Conservation (phyloP, 2,888 invertebrate genomes). For the Notocelia uddmanniana region DNA sequence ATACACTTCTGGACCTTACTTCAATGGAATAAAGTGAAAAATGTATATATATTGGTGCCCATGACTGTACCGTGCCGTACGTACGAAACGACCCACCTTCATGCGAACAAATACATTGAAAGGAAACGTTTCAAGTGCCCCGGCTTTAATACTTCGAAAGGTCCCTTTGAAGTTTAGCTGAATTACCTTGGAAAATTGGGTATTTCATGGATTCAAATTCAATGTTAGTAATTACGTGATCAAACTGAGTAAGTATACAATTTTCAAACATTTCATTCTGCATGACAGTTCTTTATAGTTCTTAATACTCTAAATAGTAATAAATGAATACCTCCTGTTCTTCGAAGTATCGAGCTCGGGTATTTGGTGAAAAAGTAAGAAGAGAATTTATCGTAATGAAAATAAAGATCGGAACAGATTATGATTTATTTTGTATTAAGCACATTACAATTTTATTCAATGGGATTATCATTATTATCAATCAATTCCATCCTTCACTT, state of each 20-base stretch:
- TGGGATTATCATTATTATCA: too few relatives aligned
- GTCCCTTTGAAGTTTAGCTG: background rate
- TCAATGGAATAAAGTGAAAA: too few relatives aligned
- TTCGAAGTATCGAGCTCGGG: background rate
- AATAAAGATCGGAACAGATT: background rate
- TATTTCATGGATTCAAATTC: background rate
- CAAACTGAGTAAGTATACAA: background rate
- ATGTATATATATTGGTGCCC: too few relatives aligned
- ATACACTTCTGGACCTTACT: too few relatives aligned
- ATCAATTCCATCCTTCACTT: too few relatives aligned
- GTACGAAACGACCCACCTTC: conserved; percentile 3
- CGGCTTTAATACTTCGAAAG: background rate
- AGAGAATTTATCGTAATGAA: background rate
- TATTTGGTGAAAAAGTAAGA: background rate
- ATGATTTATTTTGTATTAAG: too few relatives aligned
- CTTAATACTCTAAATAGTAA: too few relatives aligned
- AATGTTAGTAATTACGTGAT: background rate
- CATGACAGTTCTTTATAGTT: too few relatives aligned
- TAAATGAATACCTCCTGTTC: too few relatives aligned
- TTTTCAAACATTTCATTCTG: too few relatives aligned
- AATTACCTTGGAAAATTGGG: background rate
- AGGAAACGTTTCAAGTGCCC: conserved; percentile 18
- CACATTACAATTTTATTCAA: too few relatives aligned
- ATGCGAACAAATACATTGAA: conserved; percentile 4
- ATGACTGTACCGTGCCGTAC: conserved; percentile 1